A percentile compares a stretch with the other conserved stretches of the same genome.
Evolutionary conservation across 64 coral and sea anemone genomes (phyloP).

Genomic region (Trachythela sp.): DNA sequence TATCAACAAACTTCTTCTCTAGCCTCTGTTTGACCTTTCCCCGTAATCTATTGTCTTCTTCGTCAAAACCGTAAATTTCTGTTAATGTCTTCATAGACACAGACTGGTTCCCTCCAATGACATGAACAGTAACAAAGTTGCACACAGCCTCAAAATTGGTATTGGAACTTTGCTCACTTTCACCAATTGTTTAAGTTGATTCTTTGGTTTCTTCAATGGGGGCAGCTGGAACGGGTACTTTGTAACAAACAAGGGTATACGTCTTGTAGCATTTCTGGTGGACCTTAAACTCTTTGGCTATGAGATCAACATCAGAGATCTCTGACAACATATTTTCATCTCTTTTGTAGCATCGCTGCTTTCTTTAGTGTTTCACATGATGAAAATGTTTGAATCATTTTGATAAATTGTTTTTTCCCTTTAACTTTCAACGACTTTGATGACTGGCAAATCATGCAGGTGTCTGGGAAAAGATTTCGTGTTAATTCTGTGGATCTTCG

Average conservation of each 20-base stretch:
- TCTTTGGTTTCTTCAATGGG: background rate
- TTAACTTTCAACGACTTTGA: background rate
- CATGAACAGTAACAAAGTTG: background rate
- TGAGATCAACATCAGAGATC: background rate
- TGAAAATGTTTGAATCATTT: background rate
- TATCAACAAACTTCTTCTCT: background rate
- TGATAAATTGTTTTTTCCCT: background rate
- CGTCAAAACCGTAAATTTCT: background rate
- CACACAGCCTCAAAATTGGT: background rate
- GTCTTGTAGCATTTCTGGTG: background rate
- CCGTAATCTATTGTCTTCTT: background rate
- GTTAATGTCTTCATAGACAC: background rate
- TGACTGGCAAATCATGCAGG: background rate
- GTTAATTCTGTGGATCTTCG: background rate
- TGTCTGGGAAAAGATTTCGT: background rate
- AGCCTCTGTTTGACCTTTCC: background rate
- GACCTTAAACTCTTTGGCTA: background rate
- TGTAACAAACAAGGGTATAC: background rate
- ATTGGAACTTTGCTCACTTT: background rate
- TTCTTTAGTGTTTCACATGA: background rate
- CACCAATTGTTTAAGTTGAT: background rate
- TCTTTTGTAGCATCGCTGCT: background rate
- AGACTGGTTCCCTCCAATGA: background rate
- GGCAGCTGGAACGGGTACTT: background rate
- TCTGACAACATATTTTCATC: background rate